phyloP scores from a whole-genome alignment of 2,888 invertebrate genomes.

The Xylocampa areola region DNA sequence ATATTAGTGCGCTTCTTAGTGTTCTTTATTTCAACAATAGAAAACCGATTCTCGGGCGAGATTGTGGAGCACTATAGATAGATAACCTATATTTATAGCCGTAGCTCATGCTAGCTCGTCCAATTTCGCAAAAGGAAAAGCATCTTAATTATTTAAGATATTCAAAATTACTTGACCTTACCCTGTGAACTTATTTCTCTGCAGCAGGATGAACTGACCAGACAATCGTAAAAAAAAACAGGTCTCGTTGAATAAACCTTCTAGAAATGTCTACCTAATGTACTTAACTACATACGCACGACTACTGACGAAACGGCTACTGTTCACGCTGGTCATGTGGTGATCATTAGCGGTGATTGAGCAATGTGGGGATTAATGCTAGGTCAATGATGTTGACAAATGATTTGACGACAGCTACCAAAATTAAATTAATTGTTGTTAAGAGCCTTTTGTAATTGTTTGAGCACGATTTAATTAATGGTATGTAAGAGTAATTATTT shows the following conservation, averaged over 20 bases:
- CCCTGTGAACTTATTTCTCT: no score
- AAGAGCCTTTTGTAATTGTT: conserved; percentile 30
- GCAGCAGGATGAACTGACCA: no score
- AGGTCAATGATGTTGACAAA: conserved; percentile 50
- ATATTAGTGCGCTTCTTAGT: no score
- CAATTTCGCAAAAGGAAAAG: no score
- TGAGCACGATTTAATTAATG: conserved; percentile 44
- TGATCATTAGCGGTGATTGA: conserved; percentile 47
- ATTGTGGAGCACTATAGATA: no score
- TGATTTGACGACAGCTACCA: conserved; percentile 23
- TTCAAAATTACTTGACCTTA: no score
- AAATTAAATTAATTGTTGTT: conserved; percentile 34
- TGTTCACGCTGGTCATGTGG: conserved; percentile 30
- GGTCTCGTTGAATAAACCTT: conserved; percentile 9
- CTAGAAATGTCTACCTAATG: conserved; percentile 1
- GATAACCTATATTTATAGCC: no score
- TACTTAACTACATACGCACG: conserved; percentile 5
- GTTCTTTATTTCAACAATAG: no score
- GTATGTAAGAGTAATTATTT: conserved; percentile 5
- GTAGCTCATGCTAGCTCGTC: no score
- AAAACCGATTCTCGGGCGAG: no score
- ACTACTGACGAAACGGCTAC: conserved; percentile 45
- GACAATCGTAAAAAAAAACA: no score
- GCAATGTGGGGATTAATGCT: conserved; percentile 34
- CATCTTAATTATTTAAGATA: no score